Conservation (phyloP, 1,140 invertebrate species). For the Drosophila littoralis region DNA sequence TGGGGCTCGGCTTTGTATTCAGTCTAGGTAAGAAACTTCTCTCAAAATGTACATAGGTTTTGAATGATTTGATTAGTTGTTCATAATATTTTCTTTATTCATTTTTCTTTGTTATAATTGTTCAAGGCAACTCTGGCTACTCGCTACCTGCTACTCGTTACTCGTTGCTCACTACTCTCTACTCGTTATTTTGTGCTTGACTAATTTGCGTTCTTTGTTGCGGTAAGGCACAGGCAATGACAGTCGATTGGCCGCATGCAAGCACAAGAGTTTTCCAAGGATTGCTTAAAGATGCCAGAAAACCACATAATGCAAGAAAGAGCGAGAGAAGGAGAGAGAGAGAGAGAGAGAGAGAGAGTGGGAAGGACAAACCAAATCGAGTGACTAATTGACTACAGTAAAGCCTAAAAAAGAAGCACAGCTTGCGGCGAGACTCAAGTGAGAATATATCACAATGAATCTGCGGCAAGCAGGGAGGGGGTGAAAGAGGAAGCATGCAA, state of each 20-base stretch:
- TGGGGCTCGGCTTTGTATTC: too few species aligned
- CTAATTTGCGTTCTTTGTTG: slow-evolving; percentile 46
- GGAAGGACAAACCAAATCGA: slow-evolving; percentile 16
- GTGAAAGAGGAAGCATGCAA: background rate
- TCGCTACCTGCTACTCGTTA: background rate
- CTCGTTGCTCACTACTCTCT: background rate
- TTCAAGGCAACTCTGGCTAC: background rate
- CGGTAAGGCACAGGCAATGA: slow-evolving; percentile 29
- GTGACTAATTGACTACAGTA: slow-evolving; percentile 19
- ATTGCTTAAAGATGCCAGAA: slow-evolving; percentile 2
- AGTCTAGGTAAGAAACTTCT: too few species aligned
- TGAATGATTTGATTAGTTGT: too few species aligned
- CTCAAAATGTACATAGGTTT: too few species aligned
- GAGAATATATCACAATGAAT: slow-evolving; percentile 19
- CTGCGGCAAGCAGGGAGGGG: background rate
- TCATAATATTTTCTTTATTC: too few species aligned
- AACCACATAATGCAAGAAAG: slow-evolving; percentile 9
- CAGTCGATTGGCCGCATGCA: slow-evolving; percentile 18
- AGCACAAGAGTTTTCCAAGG: background rate
- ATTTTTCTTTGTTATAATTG: too few species aligned
- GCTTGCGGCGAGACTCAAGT: slow-evolving; percentile 50
- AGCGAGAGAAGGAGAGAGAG: background rate
- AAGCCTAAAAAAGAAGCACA: slow-evolving; percentile 1
- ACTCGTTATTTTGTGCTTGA: slow-evolving; percentile 6
- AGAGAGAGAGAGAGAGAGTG: background rate